Percentiles rank a stretch among this genome's conserved stretches.
Conservation (phyloP, 2,797 vertebrate species). For the Hippopotamyrus pictus region DNA sequence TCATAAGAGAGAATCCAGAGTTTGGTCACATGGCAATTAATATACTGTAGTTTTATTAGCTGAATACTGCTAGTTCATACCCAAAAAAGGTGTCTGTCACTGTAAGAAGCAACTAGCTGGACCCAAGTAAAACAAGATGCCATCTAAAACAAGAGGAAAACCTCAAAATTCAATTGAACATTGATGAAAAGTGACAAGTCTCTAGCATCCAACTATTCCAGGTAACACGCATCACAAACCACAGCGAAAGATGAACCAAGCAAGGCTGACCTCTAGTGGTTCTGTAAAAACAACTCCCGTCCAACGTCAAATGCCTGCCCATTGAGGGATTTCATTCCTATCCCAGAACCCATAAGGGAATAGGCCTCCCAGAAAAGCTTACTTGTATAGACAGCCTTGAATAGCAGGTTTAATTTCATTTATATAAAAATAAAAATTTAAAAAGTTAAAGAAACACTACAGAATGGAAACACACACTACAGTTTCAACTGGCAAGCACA, state of each 20-base stretch:
- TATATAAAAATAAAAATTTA: background rate
- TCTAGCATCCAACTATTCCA: background rate
- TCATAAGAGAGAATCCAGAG: background rate
- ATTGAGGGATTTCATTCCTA: background rate
- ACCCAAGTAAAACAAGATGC: background rate
- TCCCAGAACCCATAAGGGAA: background rate
- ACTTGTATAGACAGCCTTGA: background rate
- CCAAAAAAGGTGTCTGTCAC: background rate
- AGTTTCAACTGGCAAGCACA: background rate
- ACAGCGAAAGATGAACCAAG: background rate
- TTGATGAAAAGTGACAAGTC: background rate
- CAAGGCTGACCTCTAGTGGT: background rate
- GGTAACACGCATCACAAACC: background rate
- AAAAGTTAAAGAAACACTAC: background rate
- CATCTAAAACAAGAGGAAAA: background rate
- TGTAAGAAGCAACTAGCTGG: background rate
- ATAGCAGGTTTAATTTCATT: background rate
- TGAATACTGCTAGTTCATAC: background rate
- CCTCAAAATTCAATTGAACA: background rate
- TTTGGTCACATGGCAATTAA: background rate
- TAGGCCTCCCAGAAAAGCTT: background rate
- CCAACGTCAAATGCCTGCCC: background rate
- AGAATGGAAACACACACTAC: background rate
- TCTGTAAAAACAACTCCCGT: background rate
- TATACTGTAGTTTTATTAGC: background rate